These are phyloP conservation scores for Sardina pilchardus DNA, from an alignment of 2,113 vertebrate species.

Conservation along the genomic window DNA sequence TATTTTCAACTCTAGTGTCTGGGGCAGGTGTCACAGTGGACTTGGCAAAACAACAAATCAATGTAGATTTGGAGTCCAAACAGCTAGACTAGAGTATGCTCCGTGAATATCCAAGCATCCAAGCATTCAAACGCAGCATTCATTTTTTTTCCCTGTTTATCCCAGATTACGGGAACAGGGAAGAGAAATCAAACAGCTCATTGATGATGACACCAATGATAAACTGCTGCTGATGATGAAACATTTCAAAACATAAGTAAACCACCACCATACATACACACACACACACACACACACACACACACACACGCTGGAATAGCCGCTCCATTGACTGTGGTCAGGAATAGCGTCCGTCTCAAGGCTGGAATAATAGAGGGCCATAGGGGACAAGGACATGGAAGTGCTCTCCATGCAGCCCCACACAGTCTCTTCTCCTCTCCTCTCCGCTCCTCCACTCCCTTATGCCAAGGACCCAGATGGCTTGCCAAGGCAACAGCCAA, in stretches of 20 bases:
- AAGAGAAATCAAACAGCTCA: not conserved
- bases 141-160: not conserved
- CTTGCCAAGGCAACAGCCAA: slow-evolving; percentile 39
- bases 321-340: not conserved
- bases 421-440: too few relatives aligned
- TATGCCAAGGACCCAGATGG: slow-evolving; percentile 40
- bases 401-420: not conserved
- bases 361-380: not conserved
- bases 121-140: too few relatives aligned
- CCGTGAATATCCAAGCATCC: not conserved
- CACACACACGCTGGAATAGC: not conserved
- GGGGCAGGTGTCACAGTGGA: not conserved
- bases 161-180: not conserved
- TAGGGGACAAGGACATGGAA: not conserved
- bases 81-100: not conserved
- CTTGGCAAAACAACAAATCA: not conserved
- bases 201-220: not conserved
- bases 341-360: not conserved
- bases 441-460: not conserved
- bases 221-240: not conserved
- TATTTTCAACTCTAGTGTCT: not conserved
- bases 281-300: not conserved
- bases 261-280: too few relatives aligned
- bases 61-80: not conserved
- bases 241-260: not conserved